Base-by-base conservation (phyloP, 2,113 vertebrate species). In the Anguilla japonica region DNA sequence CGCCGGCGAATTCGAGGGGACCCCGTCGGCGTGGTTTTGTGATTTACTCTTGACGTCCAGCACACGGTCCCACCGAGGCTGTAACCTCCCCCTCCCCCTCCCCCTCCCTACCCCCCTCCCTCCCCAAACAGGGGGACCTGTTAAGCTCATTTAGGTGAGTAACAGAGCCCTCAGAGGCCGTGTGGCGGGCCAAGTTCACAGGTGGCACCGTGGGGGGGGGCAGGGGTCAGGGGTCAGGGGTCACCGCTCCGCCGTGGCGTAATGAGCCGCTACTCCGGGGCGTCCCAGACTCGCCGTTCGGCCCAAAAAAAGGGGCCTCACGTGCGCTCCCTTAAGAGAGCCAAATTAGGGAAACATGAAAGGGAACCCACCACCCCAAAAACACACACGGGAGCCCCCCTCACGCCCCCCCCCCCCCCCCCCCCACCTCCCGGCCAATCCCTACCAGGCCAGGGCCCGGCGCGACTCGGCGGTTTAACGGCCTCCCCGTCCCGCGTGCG, bases 221-320 rank as follows among this genome's bases (percentile, higher is more conserved):
- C 0, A 1, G 50, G 79, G 90, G 85, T 85, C 86, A 71, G 39
- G 46, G 82, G 85, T 89, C 85, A 86, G 79, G 34, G 34, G 34
- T 34, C 34, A 34, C 81, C 34, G 75, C 63, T 88, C 80, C 82
- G 16, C 50, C 43, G 53, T 34, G 14, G 26, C 78, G 80, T 88
- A 89, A 89, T 91, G 79, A 86, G 85, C 87, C 50, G 88, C n/a
- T 18, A 56, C 41, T 39, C 26, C 40, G 40, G 15, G 41, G 39
- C 34, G 34, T 34, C 34, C 34, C 4, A 41, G 20, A 75, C 41
- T 16, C 67, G 84, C 18, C 79, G 60, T 80, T 82, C 82, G 82
- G 85, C 86, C 79, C 63, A 39, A 63, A 88, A 82, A 78, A 14
- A n/a, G n/a, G 22, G 43, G 84, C 41, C 0, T 50, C n/a, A 0